Base-by-base conservation (phyloP, 2,797 vertebrate genomes). In the Arrhamphus sclerolepis region DNA sequence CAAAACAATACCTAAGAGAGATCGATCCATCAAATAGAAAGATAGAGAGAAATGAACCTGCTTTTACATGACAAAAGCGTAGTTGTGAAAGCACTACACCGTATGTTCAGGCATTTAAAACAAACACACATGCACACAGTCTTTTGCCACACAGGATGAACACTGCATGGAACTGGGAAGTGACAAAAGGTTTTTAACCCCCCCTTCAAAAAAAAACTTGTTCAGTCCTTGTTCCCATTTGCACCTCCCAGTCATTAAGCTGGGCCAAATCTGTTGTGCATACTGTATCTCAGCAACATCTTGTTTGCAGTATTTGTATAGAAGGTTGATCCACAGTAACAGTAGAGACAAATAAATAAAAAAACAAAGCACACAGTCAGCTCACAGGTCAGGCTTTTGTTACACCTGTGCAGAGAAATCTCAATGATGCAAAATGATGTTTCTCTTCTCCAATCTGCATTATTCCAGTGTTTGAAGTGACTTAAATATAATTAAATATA, bases 391-490 rank as follows among this genome's bases (percentile, higher is more conserved):
- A 46, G 28, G 21, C 43, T 68, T 56, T 70, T 56, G 46, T 40
- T 51, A 56, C 62, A 60, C 13, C 34, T 13, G 34, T 38, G 34
- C 70, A 69, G 65, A 71, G 17, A 49, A 63, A 55, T 57, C 44
- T 40, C 67, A 53, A 44, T 70, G 51, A 65, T 28, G 26, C 19
- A 56, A 73, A 53, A 62, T 34, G 52, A 18, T 44, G 70, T 54
- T 75, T 80, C 63, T 62, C 46, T 64, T 65, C 19, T 66, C 63
- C 8, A 2, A 56, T 73, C 55, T 52, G 51, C 71, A 54, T 75
- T 75, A 72, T 87, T 93, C 91, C 91, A 93, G 92, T 93, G 92
- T 92, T 91, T 87, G 76, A 66, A 83, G 60, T 82, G 65, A 88
- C 81, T 91, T 89, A 86, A 86, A 91, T 85, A 81, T 22, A 70